These are phyloP conservation scores for Peucedramus taeniatus DNA, from an alignment of 2,113 vertebrate species.

Conservation along the genomic window DNA sequence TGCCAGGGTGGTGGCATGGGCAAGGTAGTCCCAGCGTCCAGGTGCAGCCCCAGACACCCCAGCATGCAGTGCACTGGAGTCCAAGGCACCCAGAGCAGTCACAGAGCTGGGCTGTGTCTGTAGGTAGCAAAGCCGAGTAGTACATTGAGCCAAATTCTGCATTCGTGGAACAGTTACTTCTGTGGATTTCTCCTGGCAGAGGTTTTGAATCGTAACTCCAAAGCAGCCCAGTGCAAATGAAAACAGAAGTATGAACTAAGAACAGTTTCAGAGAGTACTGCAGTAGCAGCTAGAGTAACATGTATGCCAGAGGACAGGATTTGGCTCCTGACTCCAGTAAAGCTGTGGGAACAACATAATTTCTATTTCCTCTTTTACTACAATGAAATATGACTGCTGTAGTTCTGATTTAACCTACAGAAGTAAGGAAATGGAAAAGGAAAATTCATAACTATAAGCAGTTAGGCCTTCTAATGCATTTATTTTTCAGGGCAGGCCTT, in stretches of 20 bases:
- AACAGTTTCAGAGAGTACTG: neutral
- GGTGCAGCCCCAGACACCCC: fast-evolving
- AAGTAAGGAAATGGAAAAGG: neutral
- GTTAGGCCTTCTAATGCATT: neutral
- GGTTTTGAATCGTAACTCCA: neutral
- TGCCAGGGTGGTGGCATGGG: neutral
- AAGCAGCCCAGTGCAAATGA: neutral
- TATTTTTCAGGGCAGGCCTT: neutral
- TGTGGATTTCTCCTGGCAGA: neutral
- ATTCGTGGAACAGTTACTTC: neutral
- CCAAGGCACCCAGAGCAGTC: fast-evolving
- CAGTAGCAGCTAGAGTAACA: neutral
- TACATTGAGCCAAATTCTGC: neutral
- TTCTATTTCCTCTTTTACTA: neutral
- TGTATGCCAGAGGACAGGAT: neutral
- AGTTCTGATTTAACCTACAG: neutral
- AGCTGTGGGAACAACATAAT: neutral
- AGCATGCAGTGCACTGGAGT: fast-evolving
- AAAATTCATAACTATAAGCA: neutral
- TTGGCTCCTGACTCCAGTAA: neutral
- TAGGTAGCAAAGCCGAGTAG: neutral
- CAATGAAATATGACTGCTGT: neutral
- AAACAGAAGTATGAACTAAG: neutral
- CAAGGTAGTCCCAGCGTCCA: neutral
- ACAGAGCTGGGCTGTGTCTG: neutral